A percentile compares a stretch with the other conserved stretches of the same genome.
These are phyloP conservation scores for Takifugu bimaculatus DNA, from an alignment of 2,113 vertebrate species.

Conservation along the genomic window DNA sequence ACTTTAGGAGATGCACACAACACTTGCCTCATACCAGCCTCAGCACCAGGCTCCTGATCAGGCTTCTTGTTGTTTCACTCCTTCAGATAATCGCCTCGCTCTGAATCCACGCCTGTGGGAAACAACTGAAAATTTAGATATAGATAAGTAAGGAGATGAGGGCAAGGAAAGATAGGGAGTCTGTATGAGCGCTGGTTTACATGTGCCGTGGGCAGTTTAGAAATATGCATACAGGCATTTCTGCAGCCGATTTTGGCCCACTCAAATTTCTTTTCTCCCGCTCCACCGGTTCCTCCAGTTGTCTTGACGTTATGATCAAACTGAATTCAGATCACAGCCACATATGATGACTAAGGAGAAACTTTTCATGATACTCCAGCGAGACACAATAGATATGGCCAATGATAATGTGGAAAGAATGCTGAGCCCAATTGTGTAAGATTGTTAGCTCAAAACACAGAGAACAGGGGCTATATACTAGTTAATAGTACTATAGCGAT, in stretches of 20 bases:
- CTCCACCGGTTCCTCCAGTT: constrained; percentile 4
- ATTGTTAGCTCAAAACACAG: constrained; percentile 16
- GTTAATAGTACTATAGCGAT: background rate
- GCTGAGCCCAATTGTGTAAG: constrained; percentile 27
- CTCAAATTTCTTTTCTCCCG: constrained; percentile 66
- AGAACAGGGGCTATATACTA: constrained; percentile 23
- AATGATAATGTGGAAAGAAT: background rate
- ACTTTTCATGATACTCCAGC: constrained; percentile 6
- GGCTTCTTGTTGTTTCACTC: constrained; percentile 7
- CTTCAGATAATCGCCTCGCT: constrained; percentile 21
- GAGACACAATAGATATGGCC: background rate
- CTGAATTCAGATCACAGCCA: constrained; percentile 10
- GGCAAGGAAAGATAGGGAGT: constrained; percentile 47
- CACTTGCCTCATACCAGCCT: constrained; percentile 78
- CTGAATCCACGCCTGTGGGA: constrained; percentile 4
- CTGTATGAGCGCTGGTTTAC: constrained; percentile 53
- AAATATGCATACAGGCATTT: constrained; percentile 72
- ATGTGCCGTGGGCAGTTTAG: constrained; percentile 67
- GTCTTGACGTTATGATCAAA: constrained; percentile 9
- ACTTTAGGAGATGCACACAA: constrained; percentile 20
- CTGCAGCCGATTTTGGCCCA: constrained; percentile 61
- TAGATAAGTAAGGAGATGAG: constrained; percentile 39
- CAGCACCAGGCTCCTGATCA: constrained; percentile 59
- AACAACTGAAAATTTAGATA: constrained; percentile 17
- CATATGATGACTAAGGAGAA: constrained; percentile 16